Evolutionary conservation across 2,888 invertebrate species (phyloP).

Genomic region (Lepetodrilus schrolli): DNA sequence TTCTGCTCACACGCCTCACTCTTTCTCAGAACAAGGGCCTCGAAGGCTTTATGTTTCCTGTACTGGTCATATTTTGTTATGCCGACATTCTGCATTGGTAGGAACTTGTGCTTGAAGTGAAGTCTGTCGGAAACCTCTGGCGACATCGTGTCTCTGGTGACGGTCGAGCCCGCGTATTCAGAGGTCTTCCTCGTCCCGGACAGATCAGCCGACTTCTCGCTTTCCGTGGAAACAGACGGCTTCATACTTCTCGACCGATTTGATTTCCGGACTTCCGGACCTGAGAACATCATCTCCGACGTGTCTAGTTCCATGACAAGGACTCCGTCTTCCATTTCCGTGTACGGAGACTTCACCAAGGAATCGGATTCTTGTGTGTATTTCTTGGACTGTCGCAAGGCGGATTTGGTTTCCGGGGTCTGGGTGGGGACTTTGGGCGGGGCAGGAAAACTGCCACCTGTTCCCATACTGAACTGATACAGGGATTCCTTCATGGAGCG

Average conservation of each 20-base stretch:
- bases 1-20: conserved; percentile 65
- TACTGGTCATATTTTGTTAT: conserved; percentile 72
- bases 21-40: conserved; percentile 60
- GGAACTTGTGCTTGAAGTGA: conserved; percentile 54
- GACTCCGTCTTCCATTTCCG: conserved; percentile 63
- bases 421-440: background rate
- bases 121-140: background rate
- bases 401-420: background rate
- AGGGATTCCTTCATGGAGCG: conserved; percentile 61
- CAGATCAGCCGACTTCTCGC: background rate
- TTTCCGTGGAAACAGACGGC: conserved; percentile 32
- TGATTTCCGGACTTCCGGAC: too few species aligned
- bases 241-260: too few species aligned
- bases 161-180: background rate
- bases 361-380: background rate
- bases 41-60: conserved; percentile 63
- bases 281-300: conserved; percentile 61
- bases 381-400: background rate
- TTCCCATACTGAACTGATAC: conserved; percentile 68
- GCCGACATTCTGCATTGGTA: conserved; percentile 63
- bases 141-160: background rate
- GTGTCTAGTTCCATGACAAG: conserved; percentile 65
- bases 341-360: conserved; percentile 53
- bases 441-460: conserved; percentile 60
- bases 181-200: too few species aligned